These are phyloP conservation scores for Melanocharis versteri DNA, from an alignment of 2,113 vertebrate species.

Conservation along the genomic window DNA sequence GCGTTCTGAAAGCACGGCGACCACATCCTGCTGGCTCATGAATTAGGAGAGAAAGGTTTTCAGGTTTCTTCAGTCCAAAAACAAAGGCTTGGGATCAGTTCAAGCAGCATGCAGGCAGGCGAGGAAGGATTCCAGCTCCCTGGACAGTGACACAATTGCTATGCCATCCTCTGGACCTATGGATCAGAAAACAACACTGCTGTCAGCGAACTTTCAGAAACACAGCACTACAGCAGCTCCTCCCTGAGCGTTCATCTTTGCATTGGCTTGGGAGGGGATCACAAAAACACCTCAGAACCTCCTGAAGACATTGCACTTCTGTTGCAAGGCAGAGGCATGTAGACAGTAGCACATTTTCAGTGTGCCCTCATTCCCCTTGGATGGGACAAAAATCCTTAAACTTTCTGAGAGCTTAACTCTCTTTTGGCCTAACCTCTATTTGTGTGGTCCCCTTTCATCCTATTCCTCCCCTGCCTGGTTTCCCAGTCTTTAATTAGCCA, in stretches of 20 bases:
- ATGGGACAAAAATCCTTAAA: not conserved
- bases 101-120: conserved; percentile 35
- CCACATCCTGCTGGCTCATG: conserved; percentile 99
- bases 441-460: not conserved
- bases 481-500: not conserved
- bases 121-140: conserved; percentile 16
- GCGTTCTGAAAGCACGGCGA: conserved; percentile 94
- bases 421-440: not conserved
- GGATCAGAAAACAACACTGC: conserved; percentile 62
- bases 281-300: not conserved
- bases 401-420: not conserved
- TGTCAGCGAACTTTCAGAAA: conserved; percentile 40
- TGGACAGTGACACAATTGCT: conserved; percentile 21
- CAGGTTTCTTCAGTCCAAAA: conserved; percentile 64
- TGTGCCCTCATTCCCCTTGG: not conserved
- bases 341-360: not conserved
- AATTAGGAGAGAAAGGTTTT: conserved; percentile 81
- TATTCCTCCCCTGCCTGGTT: fast-evolving
- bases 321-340: not conserved
- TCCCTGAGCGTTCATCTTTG: fast-evolving
- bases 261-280: not conserved
- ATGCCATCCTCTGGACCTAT: conserved; percentile 79
- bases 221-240: not conserved
- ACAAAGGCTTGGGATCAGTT: conserved; percentile 35
- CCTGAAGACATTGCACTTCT: not conserved